These are phyloP conservation scores for Sciaenops ocellatus DNA, from an alignment of 2,797 vertebrate genomes.

Conservation along the genomic window DNA sequence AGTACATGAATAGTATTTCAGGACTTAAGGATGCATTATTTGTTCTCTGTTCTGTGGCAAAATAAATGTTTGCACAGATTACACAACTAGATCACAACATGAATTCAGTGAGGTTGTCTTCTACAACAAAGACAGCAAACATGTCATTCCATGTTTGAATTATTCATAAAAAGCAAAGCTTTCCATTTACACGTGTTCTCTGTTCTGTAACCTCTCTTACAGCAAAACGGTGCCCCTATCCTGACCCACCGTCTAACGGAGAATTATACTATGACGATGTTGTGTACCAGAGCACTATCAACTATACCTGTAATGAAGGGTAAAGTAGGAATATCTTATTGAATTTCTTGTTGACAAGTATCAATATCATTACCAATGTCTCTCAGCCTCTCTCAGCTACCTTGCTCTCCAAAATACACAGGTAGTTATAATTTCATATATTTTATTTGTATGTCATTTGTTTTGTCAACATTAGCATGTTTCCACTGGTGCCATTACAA, in stretches of 20 bases:
- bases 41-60: background rate
- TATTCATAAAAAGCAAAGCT: background rate
- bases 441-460: background rate
- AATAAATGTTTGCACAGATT: background rate
- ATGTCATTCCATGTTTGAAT: background rate
- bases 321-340: constrained; percentile 70
- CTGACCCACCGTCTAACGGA: constrained; percentile 82
- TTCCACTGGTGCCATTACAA: too few species aligned
- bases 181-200: background rate
- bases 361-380: constrained; percentile 1
- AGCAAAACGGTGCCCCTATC: constrained; percentile 86
- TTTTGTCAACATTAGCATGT: too few species aligned
- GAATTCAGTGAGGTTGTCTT: background rate
- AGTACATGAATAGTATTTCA: constrained; percentile 4
- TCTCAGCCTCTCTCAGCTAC: background rate
- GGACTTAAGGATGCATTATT: background rate
- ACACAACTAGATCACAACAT: background rate
- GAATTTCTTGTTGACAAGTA: background rate
- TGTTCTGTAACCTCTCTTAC: constrained; percentile 39
- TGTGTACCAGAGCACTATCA: constrained; percentile 82
- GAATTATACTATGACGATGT: constrained; percentile 74
- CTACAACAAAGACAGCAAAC: background rate
- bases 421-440: background rate
- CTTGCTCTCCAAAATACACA: background rate
- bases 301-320: constrained; percentile 89